Base-by-base conservation (phyloP, 2,113 vertebrate genomes). In the Rhagologus leucostigma region DNA sequence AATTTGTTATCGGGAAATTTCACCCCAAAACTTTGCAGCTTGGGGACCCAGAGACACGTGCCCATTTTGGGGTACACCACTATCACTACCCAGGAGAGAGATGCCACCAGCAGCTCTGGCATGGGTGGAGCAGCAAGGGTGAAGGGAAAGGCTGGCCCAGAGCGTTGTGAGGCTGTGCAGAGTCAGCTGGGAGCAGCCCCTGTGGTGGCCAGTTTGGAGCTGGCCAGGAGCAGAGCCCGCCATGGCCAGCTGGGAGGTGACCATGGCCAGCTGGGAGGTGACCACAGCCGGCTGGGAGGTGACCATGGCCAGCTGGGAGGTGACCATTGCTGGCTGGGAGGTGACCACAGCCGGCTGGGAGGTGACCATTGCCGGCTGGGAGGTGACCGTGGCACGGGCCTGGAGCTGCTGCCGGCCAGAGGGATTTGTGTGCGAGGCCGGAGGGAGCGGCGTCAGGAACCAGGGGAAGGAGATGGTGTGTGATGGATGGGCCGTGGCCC, bases 171-270 rank as follows among this genome's bases (percentile, higher is more conserved):
- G 67, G 32, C 35, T 4, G 3, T 3, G 8, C 2, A 8, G 42
- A 37, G 37, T 9, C 2, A 5, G 24, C 77, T 63, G 7, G 57
- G 33, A 37, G 80, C 63, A 59, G 53, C 53, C 55, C 46, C 59
- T 6, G 1, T 27, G 33, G 8, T 2, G 1, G 39, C 56, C 1
- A 1, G 1, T 0, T 6, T 52, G 59, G 63, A 50, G 47, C 21
- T 1, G 8, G 16, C 62, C 64, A 9, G 47, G 23, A 56, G 89
- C 59, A 39, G 52, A 15, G 26, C 73, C 55, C 9, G 0, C 21
- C 0, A 1, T 27, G 33, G 68, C 81, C 47, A 63, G n/a, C 44
- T 52, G 10, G 39, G 47, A n/a, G 83, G 44, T 4, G 32, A 53
- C 79, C 5, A 0, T 5, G 22, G 56, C 56, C n/a, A 57, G 18